A percentile compares a stretch with the other conserved stretches of the same genome.
Evolutionary conservation across 2,113 vertebrate genomes (phyloP).

Genomic region (Urocolius indicus): DNA sequence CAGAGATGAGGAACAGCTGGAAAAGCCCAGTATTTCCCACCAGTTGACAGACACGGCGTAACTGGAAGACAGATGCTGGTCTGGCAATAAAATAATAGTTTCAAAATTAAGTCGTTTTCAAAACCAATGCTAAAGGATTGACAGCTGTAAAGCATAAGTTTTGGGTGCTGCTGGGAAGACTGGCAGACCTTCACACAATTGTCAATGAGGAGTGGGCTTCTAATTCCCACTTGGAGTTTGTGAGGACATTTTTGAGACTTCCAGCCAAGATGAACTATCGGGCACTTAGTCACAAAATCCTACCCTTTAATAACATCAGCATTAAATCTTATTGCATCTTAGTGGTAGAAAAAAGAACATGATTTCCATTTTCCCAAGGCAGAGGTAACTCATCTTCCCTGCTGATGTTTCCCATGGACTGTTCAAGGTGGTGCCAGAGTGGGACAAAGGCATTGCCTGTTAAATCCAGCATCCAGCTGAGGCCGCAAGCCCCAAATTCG

Average conservation of each 20-base stretch:
- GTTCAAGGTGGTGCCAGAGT: neutral
- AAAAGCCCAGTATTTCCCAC: neutral
- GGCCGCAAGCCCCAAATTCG: neutral
- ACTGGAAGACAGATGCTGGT: neutral
- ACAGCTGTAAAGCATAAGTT: neutral
- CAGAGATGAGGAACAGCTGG: neutral
- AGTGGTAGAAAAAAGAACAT: neutral
- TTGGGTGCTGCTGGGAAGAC: neutral
- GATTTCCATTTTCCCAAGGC: neutral
- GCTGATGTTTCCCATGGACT: neutral
- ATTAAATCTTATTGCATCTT: neutral
- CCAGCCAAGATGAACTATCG: neutral
- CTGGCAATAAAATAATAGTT: neutral
- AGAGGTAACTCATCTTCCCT: neutral
- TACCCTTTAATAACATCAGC: neutral
- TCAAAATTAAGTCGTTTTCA: neutral
- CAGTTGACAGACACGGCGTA: neutral
- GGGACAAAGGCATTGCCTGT: neutral
- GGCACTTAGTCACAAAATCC: neutral
- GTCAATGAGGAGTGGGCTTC: neutral
- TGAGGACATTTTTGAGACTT: neutral
- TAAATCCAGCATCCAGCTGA: neutral
- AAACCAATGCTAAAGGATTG: neutral
- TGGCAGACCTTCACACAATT: neutral
- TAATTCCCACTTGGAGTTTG: neutral